phyloP scores from a whole-genome alignment of 2,113 vertebrate genomes.

The Eubucco bourcierii region DNA sequence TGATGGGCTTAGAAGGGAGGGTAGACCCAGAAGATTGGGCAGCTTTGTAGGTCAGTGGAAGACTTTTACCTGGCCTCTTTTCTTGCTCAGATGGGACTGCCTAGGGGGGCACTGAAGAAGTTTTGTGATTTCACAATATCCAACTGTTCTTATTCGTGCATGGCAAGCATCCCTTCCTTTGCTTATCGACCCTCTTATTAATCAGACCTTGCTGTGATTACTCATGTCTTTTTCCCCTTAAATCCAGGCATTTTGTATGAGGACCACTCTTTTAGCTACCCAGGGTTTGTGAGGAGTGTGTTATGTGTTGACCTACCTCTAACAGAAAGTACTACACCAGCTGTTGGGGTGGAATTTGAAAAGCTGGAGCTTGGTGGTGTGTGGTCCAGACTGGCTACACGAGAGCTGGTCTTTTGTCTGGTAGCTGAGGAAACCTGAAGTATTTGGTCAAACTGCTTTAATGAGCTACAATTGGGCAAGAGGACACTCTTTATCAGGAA shows the following conservation, averaged over 20 bases:
- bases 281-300: not conserved
- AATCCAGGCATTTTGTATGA: not conserved
- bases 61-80: not conserved
- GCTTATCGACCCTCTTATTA: not conserved
- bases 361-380: not conserved
- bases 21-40: not conserved
- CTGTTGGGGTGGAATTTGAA: not conserved
- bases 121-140: not conserved
- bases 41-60: not conserved
- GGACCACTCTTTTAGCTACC: not conserved
- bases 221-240: not conserved
- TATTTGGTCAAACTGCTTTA: not conserved
- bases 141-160: not conserved
- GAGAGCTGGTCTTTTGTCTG: not conserved
- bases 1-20: not conserved
- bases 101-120: not conserved
- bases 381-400: not conserved
- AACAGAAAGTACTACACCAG: not conserved
- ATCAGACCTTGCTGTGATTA: not conserved
- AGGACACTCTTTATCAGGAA: not conserved
- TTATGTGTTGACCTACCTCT: not conserved
- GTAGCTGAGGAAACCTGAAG: not conserved
- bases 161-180: not conserved
- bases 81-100: not conserved
- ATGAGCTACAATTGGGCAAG: not conserved